Evolutionary conservation across 2,797 vertebrate genomes (phyloP), one percentile per base, ranked within the genome.

Genomic region (Channa striata): DNA sequence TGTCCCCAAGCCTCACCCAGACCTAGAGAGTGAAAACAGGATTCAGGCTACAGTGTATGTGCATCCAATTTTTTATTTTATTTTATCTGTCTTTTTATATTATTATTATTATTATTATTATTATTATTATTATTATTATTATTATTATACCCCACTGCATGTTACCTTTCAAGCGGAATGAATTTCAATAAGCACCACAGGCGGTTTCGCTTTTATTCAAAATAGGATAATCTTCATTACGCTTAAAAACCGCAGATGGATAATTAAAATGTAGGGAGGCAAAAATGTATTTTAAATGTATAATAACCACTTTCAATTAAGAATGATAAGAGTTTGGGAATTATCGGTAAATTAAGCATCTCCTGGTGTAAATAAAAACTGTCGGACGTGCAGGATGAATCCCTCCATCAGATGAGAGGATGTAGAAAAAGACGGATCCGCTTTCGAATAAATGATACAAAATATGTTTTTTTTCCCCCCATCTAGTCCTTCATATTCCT

Each of bases 1-100:
- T 97, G 96, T 72, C 97, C 97, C 97, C 96, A 98, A 5, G 96
- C 96, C 87, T 98, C 96, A 20, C 97, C 97, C 10, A 98, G 93
- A 83, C 97, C 97, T 97, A 89, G 59, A 75, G 20, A 67, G 2
- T 9, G 17, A 53, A 17, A 66, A 5, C 36, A 60, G 0, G 5
- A 11, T 44, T 54, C 70, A 33, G 30, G 30, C 17, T 62, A 19
- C 25, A 23, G 6, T 16, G 7, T 56, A 30, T 17, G 9, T 5
- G n/a, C n/a, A 30, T 30, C 8, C 1, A 37, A 0, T 64, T 10
- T 53, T 8, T 36, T 34, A 53, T 66, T 42, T 46, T 37, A 50
- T 72, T 44, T 36, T 57, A 44, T n/a, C 23, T 33, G 33, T 56
- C 6, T 30, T 30, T 4, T 30, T 30, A 30, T 12, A 25, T 53